These are phyloP conservation scores for Pachliopta kotzebuea DNA, from an alignment of 2,888 invertebrate species.

Conservation along the genomic window DNA sequence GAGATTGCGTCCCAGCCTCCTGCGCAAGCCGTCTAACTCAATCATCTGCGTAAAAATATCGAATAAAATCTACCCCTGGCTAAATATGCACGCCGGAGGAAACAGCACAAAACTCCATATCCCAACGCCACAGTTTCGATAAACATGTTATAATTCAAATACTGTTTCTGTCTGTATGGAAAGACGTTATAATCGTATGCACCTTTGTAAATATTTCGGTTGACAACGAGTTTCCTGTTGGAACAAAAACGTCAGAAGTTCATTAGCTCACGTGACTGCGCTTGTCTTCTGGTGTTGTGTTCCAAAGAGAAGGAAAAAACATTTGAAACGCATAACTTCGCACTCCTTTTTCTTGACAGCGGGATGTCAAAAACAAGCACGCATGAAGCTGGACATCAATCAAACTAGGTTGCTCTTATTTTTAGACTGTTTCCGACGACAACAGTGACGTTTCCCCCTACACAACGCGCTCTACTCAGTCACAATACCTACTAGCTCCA, in stretches of 20 bases:
- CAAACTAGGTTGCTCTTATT: slow-evolving; percentile 67
- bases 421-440: slow-evolving; percentile 53
- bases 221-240: slow-evolving; percentile 55
- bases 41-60: slow-evolving; percentile 73
- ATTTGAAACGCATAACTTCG: slow-evolving; percentile 52
- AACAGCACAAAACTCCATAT: slow-evolving; percentile 42
- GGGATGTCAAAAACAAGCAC: slow-evolving; percentile 68
- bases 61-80: slow-evolving; percentile 62
- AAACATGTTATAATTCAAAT: slow-evolving; percentile 40
- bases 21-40: slow-evolving; percentile 72
- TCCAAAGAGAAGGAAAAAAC: slow-evolving; percentile 59
- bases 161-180: slow-evolving; percentile 34
- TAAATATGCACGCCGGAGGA: slow-evolving; percentile 48
- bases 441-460: slow-evolving; percentile 40
- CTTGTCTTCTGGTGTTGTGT: slow-evolving; percentile 58
- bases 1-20: slow-evolving; percentile 75
- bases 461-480: not conserved
- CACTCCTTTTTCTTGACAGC: slow-evolving; percentile 66
- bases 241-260: slow-evolving; percentile 43
- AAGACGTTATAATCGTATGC: not conserved
- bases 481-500: slow-evolving; percentile 17
- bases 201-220: slow-evolving; percentile 36
- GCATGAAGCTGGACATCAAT: slow-evolving; percentile 70
- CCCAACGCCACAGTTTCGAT: slow-evolving; percentile 34
- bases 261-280: slow-evolving; percentile 42